phyloP scores from a whole-genome alignment of 2,888 invertebrate genomes.

The Nemotelus nigrinus region DNA sequence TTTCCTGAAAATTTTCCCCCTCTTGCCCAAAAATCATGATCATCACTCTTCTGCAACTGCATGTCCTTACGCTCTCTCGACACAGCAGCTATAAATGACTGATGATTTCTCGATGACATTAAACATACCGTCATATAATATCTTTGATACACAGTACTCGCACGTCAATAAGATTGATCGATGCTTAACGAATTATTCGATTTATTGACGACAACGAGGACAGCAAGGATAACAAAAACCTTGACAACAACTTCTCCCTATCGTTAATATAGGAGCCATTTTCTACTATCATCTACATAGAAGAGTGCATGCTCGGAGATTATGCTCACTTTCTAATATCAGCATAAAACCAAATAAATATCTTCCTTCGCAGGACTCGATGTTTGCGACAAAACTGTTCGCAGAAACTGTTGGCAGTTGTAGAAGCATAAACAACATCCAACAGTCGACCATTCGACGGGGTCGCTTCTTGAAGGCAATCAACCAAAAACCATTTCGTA shows the following conservation, averaged over 20 bases:
- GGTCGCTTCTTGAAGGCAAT: conserved; percentile 3
- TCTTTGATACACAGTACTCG: conserved; percentile 7
- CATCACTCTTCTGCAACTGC: not conserved
- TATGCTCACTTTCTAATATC: not conserved
- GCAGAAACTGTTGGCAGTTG: not conserved
- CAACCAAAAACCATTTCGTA: conserved; percentile 44
- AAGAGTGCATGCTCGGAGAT: conserved; percentile 14
- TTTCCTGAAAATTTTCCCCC: not conserved
- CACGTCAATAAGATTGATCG: conserved; percentile 39
- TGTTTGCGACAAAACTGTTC: too few species aligned
- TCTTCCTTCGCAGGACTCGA: not conserved
- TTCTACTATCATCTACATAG: not conserved
- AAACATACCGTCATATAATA: conserved; percentile 20
- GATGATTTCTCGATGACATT: conserved; percentile 32
- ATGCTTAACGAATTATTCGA: conserved; percentile 23
- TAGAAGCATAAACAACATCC: not conserved
- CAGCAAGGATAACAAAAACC: too few species aligned
- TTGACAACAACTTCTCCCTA: not conserved
- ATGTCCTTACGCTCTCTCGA: not conserved
- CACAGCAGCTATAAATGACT: conserved; percentile 21
- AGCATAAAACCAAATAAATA: not conserved
- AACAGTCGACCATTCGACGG: not conserved
- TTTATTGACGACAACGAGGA: conserved; percentile 25
- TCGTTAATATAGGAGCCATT: conserved; percentile 31
- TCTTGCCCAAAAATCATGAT: too few species aligned